phyloP scores from a whole-genome alignment of 2,797 vertebrate genomes.

The Rhinogobio ventralis region DNA sequence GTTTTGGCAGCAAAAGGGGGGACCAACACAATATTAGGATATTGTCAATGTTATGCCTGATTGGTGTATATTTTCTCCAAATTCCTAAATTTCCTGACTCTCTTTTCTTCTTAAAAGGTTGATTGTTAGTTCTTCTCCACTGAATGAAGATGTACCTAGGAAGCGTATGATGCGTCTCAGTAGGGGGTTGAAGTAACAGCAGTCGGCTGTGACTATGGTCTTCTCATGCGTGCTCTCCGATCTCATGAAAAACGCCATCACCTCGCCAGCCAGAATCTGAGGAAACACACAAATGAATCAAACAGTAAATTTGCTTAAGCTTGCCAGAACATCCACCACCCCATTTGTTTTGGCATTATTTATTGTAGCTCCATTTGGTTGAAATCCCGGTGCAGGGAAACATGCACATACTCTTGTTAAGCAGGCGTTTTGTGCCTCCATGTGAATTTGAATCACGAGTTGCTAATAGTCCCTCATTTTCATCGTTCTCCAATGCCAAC shows the following conservation, averaged over 20 bases:
- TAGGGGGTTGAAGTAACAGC: conserved; percentile 91
- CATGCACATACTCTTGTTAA: conserved; percentile 11
- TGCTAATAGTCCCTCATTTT: conserved; percentile 1
- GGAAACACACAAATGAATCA: conserved; percentile 3
- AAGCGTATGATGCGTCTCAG: conserved; percentile 90
- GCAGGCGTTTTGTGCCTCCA: neutral
- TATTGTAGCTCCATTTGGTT: neutral
- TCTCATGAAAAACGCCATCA: conserved; percentile 87
- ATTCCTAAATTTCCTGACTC: neutral
- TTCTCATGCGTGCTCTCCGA: conserved; percentile 82
- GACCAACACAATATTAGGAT: no score
- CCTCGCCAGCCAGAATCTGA: conserved; percentile 90
- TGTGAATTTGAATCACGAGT: conserved; percentile 14
- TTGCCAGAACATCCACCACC: neutral
- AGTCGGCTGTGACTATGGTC: conserved; percentile 90
- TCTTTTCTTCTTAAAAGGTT: neutral
- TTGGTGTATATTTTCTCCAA: neutral
- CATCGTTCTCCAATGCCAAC: conserved; percentile 10
- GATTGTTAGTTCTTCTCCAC: neutral
- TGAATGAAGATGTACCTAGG: conserved; percentile 78
- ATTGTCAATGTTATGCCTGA: no score
- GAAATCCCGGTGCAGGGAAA: no score
- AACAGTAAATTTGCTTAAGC: neutral
- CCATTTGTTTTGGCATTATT: neutral
- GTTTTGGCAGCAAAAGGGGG: no score